Percentiles rank a stretch among this genome's conserved stretches.
These are phyloP conservation scores for Catostylus mosaicus DNA, from an alignment of 30 jellyfish, hydroid and myxozoan genomes.

Conservation along the genomic window DNA sequence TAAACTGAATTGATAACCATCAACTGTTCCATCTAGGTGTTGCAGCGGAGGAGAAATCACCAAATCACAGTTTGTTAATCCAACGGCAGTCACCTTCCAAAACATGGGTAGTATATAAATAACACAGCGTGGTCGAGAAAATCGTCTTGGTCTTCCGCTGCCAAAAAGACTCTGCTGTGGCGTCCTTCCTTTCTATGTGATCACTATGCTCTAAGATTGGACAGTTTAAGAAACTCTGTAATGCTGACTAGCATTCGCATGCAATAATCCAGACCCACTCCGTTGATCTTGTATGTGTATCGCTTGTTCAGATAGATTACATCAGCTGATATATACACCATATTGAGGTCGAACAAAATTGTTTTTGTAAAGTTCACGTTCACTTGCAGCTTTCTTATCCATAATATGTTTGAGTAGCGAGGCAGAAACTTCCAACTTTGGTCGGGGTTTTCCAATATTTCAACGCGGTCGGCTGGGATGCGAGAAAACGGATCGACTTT, in stretches of 20 bases:
- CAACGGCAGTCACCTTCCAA: too few relatives aligned
- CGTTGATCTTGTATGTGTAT: slow-evolving; percentile 42
- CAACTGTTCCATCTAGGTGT: background rate
- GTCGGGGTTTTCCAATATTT: slow-evolving; percentile 45
- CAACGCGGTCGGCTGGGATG: slow-evolving; percentile 35
- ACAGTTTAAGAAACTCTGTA: slow-evolving; percentile 50
- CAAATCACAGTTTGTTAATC: too few relatives aligned
- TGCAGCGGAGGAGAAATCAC: background rate
- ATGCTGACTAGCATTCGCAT: slow-evolving; percentile 53
- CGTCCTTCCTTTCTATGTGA: background rate
- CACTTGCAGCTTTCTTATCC: slow-evolving; percentile 49
- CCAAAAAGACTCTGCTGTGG: background rate
- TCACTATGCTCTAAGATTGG: slow-evolving; percentile 9
- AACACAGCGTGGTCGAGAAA: too few relatives aligned
- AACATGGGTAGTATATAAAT: too few relatives aligned
- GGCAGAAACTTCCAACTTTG: slow-evolving; percentile 44
- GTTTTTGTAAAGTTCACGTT: slow-evolving; percentile 24
- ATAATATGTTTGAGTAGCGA: slow-evolving; percentile 34
- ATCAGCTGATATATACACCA: slow-evolving; percentile 45
- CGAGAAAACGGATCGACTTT: slow-evolving; percentile 50
- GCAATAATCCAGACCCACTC: slow-evolving; percentile 54
- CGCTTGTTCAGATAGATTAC: slow-evolving; percentile 42
- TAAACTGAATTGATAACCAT: too few relatives aligned
- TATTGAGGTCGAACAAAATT: slow-evolving; percentile 20
- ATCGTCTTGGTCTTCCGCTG: background rate